Conservation (phyloP, 35 echinoderm and acorn worm genomes). For the Lytechinus variegatus region DNA sequence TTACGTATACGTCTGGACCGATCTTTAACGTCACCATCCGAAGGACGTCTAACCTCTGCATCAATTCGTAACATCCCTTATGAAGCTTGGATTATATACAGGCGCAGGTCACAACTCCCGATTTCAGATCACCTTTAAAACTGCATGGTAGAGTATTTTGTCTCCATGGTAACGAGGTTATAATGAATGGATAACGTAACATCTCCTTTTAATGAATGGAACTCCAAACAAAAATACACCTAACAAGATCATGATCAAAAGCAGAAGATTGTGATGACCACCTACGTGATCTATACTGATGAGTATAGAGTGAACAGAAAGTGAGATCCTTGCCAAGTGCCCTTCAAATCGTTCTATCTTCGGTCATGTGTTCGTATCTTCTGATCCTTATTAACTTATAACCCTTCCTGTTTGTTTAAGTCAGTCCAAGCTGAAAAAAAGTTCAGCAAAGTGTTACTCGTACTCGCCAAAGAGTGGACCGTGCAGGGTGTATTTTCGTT, state of each 20-base stretch:
- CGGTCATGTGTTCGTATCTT: not conserved
- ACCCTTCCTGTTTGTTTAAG: not conserved
- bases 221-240: not conserved
- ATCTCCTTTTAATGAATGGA: not conserved
- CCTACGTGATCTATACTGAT: not conserved
- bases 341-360: not conserved
- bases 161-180: too few species aligned
- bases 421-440: not conserved
- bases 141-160: too few species aligned
- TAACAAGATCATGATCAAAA: not conserved
- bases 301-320: not conserved
- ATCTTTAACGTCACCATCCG: too few species aligned
- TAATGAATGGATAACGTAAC: too few species aligned
- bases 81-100: too few species aligned
- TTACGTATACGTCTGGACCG: too few species aligned
- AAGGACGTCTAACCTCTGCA: too few species aligned
- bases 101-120: too few species aligned
- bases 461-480: not conserved
- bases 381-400: not conserved
- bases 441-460: not conserved
- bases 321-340: not conserved
- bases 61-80: too few species aligned
- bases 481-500: not conserved
- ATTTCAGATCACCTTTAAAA: too few species aligned
- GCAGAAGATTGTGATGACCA: not conserved